Percentiles rank a stretch among this genome's conserved stretches.
Evolutionary conservation across 1,140 invertebrate genomes (phyloP).

Genomic region (Zaprionus ornatus): DNA sequence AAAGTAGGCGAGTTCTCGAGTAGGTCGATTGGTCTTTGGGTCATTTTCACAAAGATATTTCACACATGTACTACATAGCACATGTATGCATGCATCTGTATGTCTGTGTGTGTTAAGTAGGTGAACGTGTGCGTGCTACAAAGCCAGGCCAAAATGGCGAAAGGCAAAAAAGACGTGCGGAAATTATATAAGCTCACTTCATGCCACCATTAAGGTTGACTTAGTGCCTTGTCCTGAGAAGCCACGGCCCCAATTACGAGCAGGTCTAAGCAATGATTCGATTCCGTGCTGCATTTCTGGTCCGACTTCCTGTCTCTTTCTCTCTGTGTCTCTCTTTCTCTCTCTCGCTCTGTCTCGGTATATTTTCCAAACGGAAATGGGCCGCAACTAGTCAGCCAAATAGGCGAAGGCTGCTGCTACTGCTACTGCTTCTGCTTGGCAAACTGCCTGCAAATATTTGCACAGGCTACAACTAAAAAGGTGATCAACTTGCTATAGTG

Average conservation of each 20-base stretch:
- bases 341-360: not conserved
- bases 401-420: slow-evolving; percentile 18
- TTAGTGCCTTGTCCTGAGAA: slow-evolving; percentile 27
- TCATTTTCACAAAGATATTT: slow-evolving; percentile 20
- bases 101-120: not conserved
- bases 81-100: slow-evolving; percentile 11
- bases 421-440: slow-evolving; percentile 35
- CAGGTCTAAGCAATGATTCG: slow-evolving; percentile 29
- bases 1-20: slow-evolving; percentile 56
- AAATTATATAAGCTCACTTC: slow-evolving; percentile 72
- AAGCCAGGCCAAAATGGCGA: slow-evolving; percentile 13
- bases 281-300: slow-evolving; percentile 50
- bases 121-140: slow-evolving; percentile 29
- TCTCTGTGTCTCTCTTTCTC: not conserved
- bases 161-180: slow-evolving; percentile 49
- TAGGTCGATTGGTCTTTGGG: slow-evolving; percentile 66
- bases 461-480: slow-evolving; percentile 57
- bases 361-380: slow-evolving; percentile 43
- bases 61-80: not conserved
- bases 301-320: slow-evolving; percentile 30
- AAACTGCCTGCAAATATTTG: slow-evolving; percentile 60
- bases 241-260: slow-evolving; percentile 44
- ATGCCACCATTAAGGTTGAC: slow-evolving; percentile 62
- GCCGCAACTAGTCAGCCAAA: slow-evolving; percentile 47
- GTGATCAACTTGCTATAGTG: slow-evolving; percentile 72